Conservation (phyloP, 2,113 vertebrate genomes). For the Thalassarche chlororhynchos region DNA sequence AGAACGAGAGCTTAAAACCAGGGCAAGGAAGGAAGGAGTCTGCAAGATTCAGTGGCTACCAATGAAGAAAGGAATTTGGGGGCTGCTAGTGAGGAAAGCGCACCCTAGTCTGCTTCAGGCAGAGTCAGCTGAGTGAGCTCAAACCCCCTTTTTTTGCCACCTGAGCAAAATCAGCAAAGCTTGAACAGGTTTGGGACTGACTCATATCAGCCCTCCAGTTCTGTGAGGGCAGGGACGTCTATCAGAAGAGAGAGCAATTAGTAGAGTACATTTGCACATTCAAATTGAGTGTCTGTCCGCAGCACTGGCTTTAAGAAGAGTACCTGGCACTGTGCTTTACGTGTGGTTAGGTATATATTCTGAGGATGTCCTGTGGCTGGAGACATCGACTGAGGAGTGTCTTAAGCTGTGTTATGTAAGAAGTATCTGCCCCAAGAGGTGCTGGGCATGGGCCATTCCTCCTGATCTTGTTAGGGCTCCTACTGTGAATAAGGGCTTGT, state of each 20-base stretch:
- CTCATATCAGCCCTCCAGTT: not conserved
- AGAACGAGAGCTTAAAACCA: not conserved
- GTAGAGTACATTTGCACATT: not conserved
- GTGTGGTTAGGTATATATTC: not conserved
- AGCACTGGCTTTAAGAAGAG: not conserved
- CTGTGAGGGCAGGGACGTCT: not conserved
- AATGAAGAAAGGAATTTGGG: not conserved
- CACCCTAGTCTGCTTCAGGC: not conserved
- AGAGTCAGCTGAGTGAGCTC: not conserved
- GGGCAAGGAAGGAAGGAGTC: not conserved
- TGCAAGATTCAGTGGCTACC: not conserved
- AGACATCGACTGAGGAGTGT: not conserved
- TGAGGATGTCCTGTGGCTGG: not conserved
- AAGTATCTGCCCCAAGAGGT: not conserved
- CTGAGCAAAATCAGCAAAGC: not conserved
- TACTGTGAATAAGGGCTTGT: not conserved
- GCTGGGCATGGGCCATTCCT: not conserved
- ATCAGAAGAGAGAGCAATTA: not conserved
- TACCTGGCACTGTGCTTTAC: not conserved
- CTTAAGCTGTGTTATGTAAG: not conserved
- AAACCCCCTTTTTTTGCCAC: not conserved
- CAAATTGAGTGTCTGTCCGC: not conserved
- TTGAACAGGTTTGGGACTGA: not conserved
- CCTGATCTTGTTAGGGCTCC: not conserved
- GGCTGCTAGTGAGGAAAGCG: not conserved